Evolutionary conservation across 2,113 vertebrate genomes (phyloP).

Genomic region (Noctilio leporinus): DNA sequence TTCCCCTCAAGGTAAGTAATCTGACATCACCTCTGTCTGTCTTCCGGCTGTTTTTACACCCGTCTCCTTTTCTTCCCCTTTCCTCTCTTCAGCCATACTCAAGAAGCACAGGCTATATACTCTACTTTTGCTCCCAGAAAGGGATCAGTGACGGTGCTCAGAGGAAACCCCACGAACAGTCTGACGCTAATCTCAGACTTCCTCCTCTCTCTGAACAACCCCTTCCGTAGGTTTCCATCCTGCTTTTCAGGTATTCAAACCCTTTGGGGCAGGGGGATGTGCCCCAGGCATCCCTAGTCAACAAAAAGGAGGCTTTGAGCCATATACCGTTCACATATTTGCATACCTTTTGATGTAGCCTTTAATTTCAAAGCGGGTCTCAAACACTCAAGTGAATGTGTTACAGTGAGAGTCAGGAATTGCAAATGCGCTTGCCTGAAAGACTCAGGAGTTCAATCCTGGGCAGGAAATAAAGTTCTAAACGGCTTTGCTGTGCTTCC

Average conservation of each 20-base stretch:
- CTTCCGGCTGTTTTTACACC: neutral
- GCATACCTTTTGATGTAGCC: conserved; percentile 24
- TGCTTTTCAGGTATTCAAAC: conserved; percentile 35
- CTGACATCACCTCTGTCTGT: conserved; percentile 6
- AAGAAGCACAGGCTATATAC: neutral
- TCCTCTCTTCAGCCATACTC: neutral
- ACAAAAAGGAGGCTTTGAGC: conserved; percentile 1
- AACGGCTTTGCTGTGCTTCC: conserved; percentile 57
- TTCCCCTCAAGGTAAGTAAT: neutral
- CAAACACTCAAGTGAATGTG: neutral
- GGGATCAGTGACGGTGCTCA: neutral
- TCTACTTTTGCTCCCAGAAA: neutral
- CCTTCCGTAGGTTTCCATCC: neutral
- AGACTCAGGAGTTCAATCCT: neutral
- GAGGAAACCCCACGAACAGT: neutral
- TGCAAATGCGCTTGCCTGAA: conserved; percentile 24
- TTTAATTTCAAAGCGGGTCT: conserved; percentile 59
- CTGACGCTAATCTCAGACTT: neutral
- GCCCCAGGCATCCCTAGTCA: conserved; percentile 9
- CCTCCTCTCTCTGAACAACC: neutral
- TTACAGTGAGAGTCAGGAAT: conserved; percentile 21
- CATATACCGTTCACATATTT: conserved; percentile 34
- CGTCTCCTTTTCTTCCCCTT: neutral
- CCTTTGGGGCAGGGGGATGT: neutral
- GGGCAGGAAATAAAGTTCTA: conserved; percentile 70